These are phyloP conservation scores for Hoplostethus atlanticus DNA, from an alignment of 2,797 vertebrate species.

Conservation along the genomic window DNA sequence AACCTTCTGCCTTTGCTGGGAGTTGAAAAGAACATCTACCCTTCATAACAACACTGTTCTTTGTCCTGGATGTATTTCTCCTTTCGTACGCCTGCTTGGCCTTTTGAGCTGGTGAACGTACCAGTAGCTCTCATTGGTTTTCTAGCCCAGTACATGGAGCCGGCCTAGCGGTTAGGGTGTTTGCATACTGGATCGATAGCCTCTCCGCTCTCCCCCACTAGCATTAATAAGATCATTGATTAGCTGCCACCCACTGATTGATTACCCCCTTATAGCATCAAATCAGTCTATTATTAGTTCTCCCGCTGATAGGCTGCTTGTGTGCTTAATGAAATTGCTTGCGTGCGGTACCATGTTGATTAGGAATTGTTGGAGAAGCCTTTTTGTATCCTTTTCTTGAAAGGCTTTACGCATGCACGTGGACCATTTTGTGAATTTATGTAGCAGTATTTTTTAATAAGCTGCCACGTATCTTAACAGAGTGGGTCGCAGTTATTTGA, in stretches of 20 bases:
- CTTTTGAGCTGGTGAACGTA: conserved; percentile 14
- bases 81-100: conserved; percentile 6
- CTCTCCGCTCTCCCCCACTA: conserved; percentile 68
- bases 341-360: conserved; percentile 37
- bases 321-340: conserved; percentile 69
- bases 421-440: not conserved
- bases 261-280: conserved; percentile 74
- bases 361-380: conserved; percentile 20
- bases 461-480: not conserved
- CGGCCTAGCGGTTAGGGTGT: conserved; percentile 56
- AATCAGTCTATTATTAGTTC: conserved; percentile 75
- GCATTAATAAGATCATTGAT: conserved; percentile 85
- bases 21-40: conserved; percentile 9
- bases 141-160: conserved; percentile 44
- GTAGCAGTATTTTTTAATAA: not conserved
- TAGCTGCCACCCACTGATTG: conserved; percentile 81
- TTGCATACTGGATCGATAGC: conserved; percentile 80
- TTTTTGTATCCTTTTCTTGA: conserved; percentile 5
- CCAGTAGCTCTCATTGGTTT: conserved; percentile 44
- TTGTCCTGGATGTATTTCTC: conserved; percentile 19
- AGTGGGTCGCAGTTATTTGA: not conserved
- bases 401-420: not conserved
- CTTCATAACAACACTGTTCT: not conserved
- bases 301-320: conserved; percentile 59
- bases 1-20: not conserved